Conservation (phyloP, 2,888 invertebrate species). For the Hydrotaea cyrtoneurina region DNA sequence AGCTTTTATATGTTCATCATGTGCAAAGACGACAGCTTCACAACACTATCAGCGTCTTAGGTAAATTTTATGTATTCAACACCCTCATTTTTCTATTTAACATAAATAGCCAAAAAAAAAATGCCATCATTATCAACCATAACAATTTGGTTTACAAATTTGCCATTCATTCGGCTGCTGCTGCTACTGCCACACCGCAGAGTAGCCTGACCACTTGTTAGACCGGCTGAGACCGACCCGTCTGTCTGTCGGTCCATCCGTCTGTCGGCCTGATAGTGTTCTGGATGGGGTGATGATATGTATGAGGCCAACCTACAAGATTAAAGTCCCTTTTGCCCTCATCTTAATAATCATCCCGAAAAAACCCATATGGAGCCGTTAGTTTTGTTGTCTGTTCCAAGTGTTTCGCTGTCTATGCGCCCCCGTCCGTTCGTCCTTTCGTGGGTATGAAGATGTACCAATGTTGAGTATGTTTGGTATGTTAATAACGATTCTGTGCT, state of each 20-base stretch:
- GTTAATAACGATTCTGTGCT: constrained; percentile 68
- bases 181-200: too few relatives aligned
- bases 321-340: constrained; percentile 31
- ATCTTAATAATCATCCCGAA: not conserved
- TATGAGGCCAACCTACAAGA: constrained; percentile 40
- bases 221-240: not conserved
- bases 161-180: constrained; percentile 6
- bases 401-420: not conserved
- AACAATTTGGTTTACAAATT: constrained; percentile 63
- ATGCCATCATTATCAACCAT: constrained; percentile 59
- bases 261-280: not conserved
- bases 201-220: constrained; percentile 49
- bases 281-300: not conserved
- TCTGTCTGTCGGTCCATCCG: not conserved
- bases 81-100: constrained; percentile 25
- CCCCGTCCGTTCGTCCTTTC: not conserved
- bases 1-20: not conserved
- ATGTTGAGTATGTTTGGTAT: constrained; percentile 37
- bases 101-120: constrained; percentile 55
- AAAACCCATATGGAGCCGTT: constrained; percentile 9
- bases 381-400: not conserved
- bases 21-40: not conserved
- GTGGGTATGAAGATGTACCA: not conserved
- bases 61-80: constrained; percentile 33
- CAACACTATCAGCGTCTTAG: constrained; percentile 1